phyloP scores from a whole-genome alignment of 2,113 vertebrate genomes.

The Erpornis zantholeuca region DNA sequence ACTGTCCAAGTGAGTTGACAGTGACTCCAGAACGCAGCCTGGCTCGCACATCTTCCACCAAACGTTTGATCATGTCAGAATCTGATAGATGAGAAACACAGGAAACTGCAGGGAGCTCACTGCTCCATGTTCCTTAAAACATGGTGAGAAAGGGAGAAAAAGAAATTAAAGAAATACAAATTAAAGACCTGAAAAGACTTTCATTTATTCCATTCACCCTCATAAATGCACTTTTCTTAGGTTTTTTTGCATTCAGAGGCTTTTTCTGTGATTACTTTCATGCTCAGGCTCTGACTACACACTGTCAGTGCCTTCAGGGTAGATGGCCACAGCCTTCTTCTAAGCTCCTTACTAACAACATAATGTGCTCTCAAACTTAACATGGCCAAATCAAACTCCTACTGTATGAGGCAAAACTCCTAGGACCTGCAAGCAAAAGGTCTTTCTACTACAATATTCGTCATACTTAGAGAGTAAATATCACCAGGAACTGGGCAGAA shows the following conservation, averaged over 20 bases:
- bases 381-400: not conserved
- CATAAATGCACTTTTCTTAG: not conserved
- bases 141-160: not conserved
- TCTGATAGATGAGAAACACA: not conserved
- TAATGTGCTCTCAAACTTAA: not conserved
- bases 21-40: constrained; percentile 88
- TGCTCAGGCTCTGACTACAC: not conserved
- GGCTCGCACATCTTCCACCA: constrained; percentile 82
- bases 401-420: rapidly evolving
- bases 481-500: not conserved
- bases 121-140: not conserved
- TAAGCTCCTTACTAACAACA: not conserved
- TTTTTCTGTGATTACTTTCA: not conserved
- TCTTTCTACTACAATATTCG: not conserved
- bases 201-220: not conserved
- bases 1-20: constrained; percentile 84
- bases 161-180: not conserved
- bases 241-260: not conserved
- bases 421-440: not conserved
- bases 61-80: constrained; percentile 83
- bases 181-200: not conserved
- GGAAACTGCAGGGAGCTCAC: not conserved
- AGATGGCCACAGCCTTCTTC: not conserved
- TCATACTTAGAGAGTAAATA: not conserved
- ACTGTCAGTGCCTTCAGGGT: not conserved